phyloP scores from a whole-genome alignment of 2,888 invertebrate species.

The Maniola hyperantus region DNA sequence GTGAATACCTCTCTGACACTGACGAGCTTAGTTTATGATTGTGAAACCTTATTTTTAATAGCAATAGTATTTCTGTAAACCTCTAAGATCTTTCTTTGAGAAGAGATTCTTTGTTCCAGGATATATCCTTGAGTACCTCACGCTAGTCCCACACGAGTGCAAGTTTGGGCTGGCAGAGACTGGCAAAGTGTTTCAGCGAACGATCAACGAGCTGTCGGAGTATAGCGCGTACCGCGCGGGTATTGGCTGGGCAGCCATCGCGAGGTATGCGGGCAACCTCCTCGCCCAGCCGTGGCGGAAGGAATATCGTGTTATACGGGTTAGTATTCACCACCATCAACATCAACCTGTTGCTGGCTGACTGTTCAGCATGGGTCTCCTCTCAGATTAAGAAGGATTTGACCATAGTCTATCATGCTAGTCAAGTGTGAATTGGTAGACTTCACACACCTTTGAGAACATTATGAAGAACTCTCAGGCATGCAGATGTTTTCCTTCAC shows the following conservation, averaged over 20 bases:
- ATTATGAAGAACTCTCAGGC: too few relatives aligned
- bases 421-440: too few relatives aligned
- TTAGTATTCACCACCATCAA: conserved; percentile 62
- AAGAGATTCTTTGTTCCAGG: conserved; percentile 73
- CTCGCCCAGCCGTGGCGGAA: conserved; percentile 94
- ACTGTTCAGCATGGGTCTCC: too few relatives aligned
- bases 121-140: conserved; percentile 89
- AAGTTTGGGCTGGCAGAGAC: conserved; percentile 91
- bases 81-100: background rate
- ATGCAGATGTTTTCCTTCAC: too few relatives aligned
- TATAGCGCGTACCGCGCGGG: conserved; percentile 92
- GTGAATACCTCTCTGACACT: too few relatives aligned
- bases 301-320: conserved; percentile 91
- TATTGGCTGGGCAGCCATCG: conserved; percentile 92
- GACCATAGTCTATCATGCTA: too few relatives aligned
- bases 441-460: too few relatives aligned
- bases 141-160: conserved; percentile 88
- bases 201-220: conserved; percentile 86
- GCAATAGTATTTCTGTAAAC: too few relatives aligned
- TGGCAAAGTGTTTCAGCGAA: conserved; percentile 88
- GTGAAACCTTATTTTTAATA: too few relatives aligned
- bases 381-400: too few relatives aligned
- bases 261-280: conserved; percentile 92
- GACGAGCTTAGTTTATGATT: too few relatives aligned
- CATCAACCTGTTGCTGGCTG: too few relatives aligned